Evolutionary conservation across 2,113 vertebrate genomes (phyloP).

Genomic region (Erythrolamprus reginae): DNA sequence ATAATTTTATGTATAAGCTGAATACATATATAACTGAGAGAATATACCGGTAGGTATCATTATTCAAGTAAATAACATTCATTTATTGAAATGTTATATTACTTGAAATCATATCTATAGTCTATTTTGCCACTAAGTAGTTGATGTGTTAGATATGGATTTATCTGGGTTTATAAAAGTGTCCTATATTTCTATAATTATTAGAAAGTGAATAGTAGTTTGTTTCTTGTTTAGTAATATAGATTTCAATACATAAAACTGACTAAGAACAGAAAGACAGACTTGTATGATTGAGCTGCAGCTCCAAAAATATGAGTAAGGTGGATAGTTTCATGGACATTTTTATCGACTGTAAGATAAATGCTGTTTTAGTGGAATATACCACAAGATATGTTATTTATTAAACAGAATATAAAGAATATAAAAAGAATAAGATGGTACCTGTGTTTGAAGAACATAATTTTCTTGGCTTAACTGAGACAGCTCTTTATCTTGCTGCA

Average conservation of each 20-base stretch:
- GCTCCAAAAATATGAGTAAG: not conserved
- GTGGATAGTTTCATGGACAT: not conserved
- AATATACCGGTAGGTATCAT: not conserved
- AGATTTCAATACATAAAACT: not conserved
- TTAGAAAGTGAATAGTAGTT: not conserved
- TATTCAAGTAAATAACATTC: not conserved
- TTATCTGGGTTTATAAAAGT: not conserved
- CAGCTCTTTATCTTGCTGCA: constrained; percentile 71
- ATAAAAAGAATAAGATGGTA: constrained; percentile 38
- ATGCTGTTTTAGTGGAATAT: not conserved
- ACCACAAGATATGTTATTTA: not conserved
- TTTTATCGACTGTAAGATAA: not conserved
- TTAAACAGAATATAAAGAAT: not conserved
- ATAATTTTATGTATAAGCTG: not conserved
- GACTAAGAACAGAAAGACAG: not conserved
- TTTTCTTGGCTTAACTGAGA: constrained; percentile 80
- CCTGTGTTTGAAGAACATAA: constrained; percentile 86
- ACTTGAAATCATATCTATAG: not conserved
- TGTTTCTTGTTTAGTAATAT: not conserved
- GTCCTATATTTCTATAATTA: not conserved
- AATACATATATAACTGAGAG: not conserved
- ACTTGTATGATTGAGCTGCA: not conserved
- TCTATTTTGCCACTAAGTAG: not conserved
- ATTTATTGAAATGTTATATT: not conserved
- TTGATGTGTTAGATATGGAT: not conserved